Evolutionary conservation across 2,113 vertebrate genomes (phyloP), one percentile per base, ranked within the genome.

Genomic region (Cryptoleucopteryx plumbea): DNA sequence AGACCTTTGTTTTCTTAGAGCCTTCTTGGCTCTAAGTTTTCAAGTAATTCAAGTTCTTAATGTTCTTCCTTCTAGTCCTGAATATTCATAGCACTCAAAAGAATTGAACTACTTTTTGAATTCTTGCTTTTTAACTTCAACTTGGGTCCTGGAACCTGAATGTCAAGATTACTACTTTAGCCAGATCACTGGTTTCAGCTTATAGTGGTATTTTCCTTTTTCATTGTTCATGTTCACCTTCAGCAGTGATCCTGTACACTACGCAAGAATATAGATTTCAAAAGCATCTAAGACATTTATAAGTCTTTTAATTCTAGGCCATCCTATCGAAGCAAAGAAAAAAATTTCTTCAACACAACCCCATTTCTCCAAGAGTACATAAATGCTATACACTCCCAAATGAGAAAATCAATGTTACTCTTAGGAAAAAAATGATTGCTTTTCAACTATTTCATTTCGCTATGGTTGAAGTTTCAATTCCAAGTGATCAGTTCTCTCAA

Each of bases 321-420:
- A 65, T 55, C 26, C 27, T 81, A 81, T 59, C 2, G 6, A 89
- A 89, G 74, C 15, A 87, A 26, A 81, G 59, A 56, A 71, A 90
- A 90, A 93, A 80, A 70, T 26, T 48, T 74, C 20, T 83, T 78
- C 26, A 20, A 91, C 94, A 92, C 31, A 77, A 93, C 93, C 12
- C 14, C 63, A 75, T 88, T 68, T 86, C 40, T 85, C 59, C 40
- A 72, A 74, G 50, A 72, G 31, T 53, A 71, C 23, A 40, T 82
- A 89, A 93, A 91, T n/a, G 34, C 53, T 93, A 5, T 80, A 52
- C 3, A 9, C n/a, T 80, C 80, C 63, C 43, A 83, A 90, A 90
- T 77, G 61, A 90, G 50, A 93, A 97, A 97, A 93, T 86, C 88
- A 84, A 65, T 93, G 48, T n/a, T 42, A 70, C n/a, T 88, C 53